A percentile compares a stretch with the other conserved stretches of the same genome.
These are phyloP conservation scores for Macrocentrus cingulum DNA, from an alignment of 1,140 invertebrate genomes.

Conservation along the genomic window DNA sequence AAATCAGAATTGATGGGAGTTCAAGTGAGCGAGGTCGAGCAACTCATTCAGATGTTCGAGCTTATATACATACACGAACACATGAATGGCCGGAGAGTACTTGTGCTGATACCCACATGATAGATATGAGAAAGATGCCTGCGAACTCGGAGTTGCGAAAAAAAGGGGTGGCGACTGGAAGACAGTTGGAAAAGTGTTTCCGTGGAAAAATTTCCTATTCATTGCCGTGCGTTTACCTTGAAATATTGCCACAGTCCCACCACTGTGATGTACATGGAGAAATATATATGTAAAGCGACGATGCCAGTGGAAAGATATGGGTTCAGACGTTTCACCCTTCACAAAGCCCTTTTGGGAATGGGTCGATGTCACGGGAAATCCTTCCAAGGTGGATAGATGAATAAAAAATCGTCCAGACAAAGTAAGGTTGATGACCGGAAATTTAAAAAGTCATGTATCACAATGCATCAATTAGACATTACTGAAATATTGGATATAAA, in stretches of 20 bases:
- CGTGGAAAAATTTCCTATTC: constrained; percentile 1
- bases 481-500: too few relatives aligned
- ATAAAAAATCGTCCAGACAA: constrained; percentile 5
- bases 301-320: not conserved
- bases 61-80: too few relatives aligned
- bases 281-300: not conserved
- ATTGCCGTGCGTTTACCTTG: constrained; percentile 2
- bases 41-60: too few relatives aligned
- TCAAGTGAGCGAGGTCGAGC: too few relatives aligned
- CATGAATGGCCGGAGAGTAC: too few relatives aligned
- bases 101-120: too few relatives aligned
- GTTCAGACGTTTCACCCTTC: not conserved
- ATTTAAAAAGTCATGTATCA: not conserved
- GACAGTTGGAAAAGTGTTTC: not conserved
- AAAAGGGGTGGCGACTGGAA: not conserved
- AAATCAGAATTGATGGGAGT: too few relatives aligned
- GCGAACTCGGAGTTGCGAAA: not conserved
- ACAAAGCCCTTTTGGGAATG: not conserved
- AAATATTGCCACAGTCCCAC: not conserved
- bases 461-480: too few relatives aligned
- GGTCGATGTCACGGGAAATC: constrained; percentile 7
- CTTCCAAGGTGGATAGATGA: not conserved
- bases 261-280: not conserved
- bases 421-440: not conserved
- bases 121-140: too few relatives aligned